phyloP scores from a whole-genome alignment of 2,797 vertebrate genomes.

The Hoplostethus mediterraneus region DNA sequence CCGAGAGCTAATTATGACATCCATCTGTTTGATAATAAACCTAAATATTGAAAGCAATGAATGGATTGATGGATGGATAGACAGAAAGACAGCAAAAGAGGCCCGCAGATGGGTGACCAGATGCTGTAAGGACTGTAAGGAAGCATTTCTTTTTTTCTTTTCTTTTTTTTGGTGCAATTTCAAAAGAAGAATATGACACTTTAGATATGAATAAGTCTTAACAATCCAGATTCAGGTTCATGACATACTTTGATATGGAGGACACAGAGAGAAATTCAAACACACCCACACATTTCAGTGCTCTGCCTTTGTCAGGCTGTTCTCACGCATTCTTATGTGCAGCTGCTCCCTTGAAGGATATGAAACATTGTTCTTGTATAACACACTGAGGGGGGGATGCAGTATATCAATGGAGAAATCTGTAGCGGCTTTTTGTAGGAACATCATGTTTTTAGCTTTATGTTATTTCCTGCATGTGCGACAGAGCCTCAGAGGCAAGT shows the following conservation, averaged over 20 bases:
- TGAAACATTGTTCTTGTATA: slow-evolving; percentile 1
- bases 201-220: slow-evolving; percentile 2
- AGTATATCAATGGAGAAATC: not conserved
- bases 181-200: not conserved
- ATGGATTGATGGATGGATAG: not conserved
- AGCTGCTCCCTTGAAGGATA: slow-evolving; percentile 35
- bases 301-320: slow-evolving; percentile 27
- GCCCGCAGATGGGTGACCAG: not conserved
- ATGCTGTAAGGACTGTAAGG: not conserved
- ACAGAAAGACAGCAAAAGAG: not conserved
- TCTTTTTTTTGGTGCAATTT: not conserved
- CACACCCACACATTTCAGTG: slow-evolving; percentile 33
- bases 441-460: not conserved
- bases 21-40: slow-evolving; percentile 31
- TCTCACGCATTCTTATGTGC: slow-evolving; percentile 24
- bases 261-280: slow-evolving; percentile 40
- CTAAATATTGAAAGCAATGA: slow-evolving; percentile 15
- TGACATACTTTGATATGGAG: slow-evolving; percentile 50
- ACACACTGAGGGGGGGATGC: not conserved
- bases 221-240: slow-evolving; percentile 22
- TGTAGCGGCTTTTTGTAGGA: not conserved
- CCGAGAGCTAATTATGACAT: too few relatives aligned
- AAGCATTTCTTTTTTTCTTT: not conserved
- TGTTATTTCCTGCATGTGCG: not conserved
- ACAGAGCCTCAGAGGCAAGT: not conserved